Base-by-base conservation (phyloP, 2,797 vertebrate genomes). In the Pteronotus mesoamericanus region DNA sequence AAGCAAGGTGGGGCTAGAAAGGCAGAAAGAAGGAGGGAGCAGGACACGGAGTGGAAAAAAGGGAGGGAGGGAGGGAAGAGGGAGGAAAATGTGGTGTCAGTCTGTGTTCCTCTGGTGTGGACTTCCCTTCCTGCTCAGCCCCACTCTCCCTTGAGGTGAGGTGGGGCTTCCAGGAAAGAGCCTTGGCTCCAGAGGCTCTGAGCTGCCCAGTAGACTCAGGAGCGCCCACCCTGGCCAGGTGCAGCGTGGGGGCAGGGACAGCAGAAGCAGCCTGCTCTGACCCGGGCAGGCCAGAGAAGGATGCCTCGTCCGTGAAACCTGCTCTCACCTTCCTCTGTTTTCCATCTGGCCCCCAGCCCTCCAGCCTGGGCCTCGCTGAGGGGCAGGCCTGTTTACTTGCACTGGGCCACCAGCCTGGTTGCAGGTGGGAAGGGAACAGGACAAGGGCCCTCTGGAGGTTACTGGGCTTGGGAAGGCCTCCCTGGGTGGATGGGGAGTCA, bases 241-340 rank as follows among this genome's bases (percentile, higher is more conserved):
- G 53, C 1, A 10, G 53, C n/a, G 0, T 7, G 21, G 51, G 26
- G 18, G 7, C 59, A 19, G 9, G 44, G 37, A 18, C 39, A 18
- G 55, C 46, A 42, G 75, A 55, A 61, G 39, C 32, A 44, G n/a
- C 51, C 14, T 3, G 29, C 77, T 37, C 55, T 2, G 46, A 42
- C 29, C 11, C 21, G 24, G 34, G 53, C 61, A 64, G 46, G 46
- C 71, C 9, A 68, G 37, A 46, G 19, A 22, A 37, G 61, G 11
- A 29, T 2, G 5, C 1, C 84, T 32, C 53, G 55, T 64, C 22
- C 24, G 9, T 9, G 32, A 46, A 24, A 24, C 91, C 42, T 0
- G 12, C 1, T 0, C 46, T 75, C 3, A 1, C 21, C 10, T n/a
- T 44, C 78, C n/a, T 61, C 0, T 0, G 11, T 29, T 37, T 79